Conservation (phyloP, 2,113 vertebrate genomes). For the Ctenodactylus gundi region DNA sequence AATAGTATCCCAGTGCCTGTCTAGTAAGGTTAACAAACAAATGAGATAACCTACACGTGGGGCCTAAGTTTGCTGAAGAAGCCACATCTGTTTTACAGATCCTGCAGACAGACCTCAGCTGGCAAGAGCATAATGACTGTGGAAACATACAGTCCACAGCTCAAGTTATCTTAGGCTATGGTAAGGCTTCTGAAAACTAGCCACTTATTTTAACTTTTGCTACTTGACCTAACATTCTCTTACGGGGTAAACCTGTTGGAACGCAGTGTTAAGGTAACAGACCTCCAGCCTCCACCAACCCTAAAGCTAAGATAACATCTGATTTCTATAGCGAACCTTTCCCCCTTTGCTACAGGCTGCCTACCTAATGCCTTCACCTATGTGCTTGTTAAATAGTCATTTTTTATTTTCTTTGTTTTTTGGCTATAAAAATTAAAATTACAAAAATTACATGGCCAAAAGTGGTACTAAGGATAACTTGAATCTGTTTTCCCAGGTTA, state of each 20-base stretch:
- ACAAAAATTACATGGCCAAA: too few species aligned
- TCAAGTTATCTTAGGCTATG: neutral
- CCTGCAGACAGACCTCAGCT: neutral
- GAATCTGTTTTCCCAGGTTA: neutral
- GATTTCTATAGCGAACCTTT: neutral
- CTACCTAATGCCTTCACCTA: neutral
- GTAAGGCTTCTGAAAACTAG: neutral
- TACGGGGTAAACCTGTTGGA: neutral
- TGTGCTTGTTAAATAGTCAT: neutral
- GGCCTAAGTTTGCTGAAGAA: neutral
- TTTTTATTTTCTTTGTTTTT: neutral
- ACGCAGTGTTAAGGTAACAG: neutral
- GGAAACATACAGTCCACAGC: neutral
- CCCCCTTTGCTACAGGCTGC: too few species aligned
- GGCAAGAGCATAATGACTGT: neutral
- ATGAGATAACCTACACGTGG: neutral
- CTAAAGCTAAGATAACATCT: neutral
- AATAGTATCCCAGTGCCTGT: neutral
- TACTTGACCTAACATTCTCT: neutral
- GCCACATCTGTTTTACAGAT: neutral
- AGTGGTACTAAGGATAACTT: neutral
- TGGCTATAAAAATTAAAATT: neutral
- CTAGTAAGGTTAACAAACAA: neutral
- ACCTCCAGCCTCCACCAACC: neutral
- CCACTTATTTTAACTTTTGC: neutral